Base-by-base conservation (phyloP, 2,888 invertebrate genomes). In the Hypomecis atomaria region DNA sequence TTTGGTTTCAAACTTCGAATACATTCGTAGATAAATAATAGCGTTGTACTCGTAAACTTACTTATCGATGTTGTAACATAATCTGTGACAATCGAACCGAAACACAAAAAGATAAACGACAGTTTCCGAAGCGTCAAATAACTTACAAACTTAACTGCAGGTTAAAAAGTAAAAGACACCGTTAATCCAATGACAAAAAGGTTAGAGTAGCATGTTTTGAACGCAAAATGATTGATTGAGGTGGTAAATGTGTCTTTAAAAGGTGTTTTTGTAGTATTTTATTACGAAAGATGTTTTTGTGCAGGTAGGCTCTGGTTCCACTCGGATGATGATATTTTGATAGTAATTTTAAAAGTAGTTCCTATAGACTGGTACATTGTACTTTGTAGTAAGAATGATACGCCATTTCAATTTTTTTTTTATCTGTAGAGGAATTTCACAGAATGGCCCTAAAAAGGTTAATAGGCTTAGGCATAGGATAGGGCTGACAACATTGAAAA, bases 31-130 rank as follows among this genome's bases (percentile, higher is more conserved):
- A 13, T 10, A 9, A 3, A 49, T 49, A 49, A 49, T 37, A 49
- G 44, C 37, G 40, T 34, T 57, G 56, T 57, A 43, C 40, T 13
- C 8, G 9, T 72, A 23, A 2, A 23, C 1, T 23, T 23, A 60
- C 55, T 43, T 50, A 60, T 64, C 43, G 42, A 62, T 59, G 37
- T 49, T 56, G 78, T 75, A 81, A 80, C 74, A 71, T 56, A 70
- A 81, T 75, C 77, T 71, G 56, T 66, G 59, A 66, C 76, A 70
- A 77, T 75, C 74, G 72, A 71, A 71, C 73, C 79, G 71, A 70
- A 74, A 57, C 63, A 69, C 33, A 66, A 63, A 64, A 64, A 59
- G 55, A 52, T 60, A 58, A 50, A 58, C 69, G 60, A 68, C 62
- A 45, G 75, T 73, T 78, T 81, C 74, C 73, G 63, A 48, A 62